A percentile compares a stretch with the other conserved stretches of the same genome.
phyloP scores from a whole-genome alignment of 2,113 vertebrate genomes.

The Acrocephalus arundinaceus region DNA sequence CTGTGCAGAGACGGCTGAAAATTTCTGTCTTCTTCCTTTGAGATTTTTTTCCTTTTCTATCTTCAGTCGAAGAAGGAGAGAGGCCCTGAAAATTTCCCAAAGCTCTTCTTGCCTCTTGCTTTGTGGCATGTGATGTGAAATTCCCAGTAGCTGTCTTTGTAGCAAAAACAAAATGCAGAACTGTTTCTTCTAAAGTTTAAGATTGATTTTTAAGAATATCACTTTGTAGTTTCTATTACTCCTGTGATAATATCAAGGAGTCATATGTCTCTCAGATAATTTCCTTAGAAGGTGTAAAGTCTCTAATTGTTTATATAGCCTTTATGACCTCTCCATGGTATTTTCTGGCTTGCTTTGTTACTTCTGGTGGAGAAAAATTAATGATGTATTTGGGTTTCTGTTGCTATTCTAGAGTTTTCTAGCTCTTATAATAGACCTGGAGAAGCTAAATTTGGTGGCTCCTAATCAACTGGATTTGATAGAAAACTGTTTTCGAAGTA shows the following conservation, averaged over 20 bases:
- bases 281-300: background rate
- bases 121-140: background rate
- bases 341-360: background rate
- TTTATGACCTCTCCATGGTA: background rate
- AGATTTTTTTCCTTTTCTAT: background rate
- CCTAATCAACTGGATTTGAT: constrained; percentile 81
- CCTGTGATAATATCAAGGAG: background rate
- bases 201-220: background rate
- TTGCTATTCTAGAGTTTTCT: constrained; percentile 83
- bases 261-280: background rate
- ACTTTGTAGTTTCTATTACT: background rate
- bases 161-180: background rate
- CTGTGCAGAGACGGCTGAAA: background rate
- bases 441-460: constrained; percentile 83
- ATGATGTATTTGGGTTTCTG: background rate
- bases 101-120: background rate
- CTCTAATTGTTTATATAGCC: background rate
- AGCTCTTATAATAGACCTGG: constrained; percentile 84
- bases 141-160: background rate
- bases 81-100: background rate
- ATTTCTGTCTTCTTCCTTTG: background rate
- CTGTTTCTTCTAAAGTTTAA: background rate
- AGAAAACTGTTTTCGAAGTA: constrained; percentile 78
- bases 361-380: background rate
- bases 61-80: background rate